These are phyloP conservation scores for Lasioglossum lativentre DNA, from an alignment of 2,888 invertebrate species.

Conservation along the genomic window DNA sequence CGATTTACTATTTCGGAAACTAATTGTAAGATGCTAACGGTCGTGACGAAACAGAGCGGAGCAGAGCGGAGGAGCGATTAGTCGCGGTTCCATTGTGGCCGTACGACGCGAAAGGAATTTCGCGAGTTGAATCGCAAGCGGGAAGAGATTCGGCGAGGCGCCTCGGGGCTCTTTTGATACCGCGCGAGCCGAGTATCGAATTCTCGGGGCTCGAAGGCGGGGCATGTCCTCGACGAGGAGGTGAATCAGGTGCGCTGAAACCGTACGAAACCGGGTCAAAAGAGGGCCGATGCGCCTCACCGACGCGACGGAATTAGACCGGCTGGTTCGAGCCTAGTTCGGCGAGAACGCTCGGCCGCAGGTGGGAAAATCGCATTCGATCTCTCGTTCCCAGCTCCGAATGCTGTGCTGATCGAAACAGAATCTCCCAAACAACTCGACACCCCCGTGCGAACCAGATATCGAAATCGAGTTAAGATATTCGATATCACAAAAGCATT, in stretches of 20 bases:
- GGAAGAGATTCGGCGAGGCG: neutral
- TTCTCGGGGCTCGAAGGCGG: neutral
- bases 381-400: neutral
- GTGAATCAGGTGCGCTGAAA: conserved; percentile 5
- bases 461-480: neutral
- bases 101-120: neutral
- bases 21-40: no score
- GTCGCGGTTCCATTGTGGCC: neutral
- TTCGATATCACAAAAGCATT: neutral
- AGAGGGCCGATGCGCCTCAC: neutral
- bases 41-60: neutral
- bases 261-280: neutral
- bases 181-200: neutral
- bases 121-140: neutral
- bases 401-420: neutral
- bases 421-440: neutral
- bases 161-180: neutral
- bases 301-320: neutral
- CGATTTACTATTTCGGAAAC: neutral
- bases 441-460: no score
- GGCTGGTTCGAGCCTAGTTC: neutral
- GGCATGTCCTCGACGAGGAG: neutral
- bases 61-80: neutral
- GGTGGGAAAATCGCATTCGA: neutral
- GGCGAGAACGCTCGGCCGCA: neutral